These are phyloP conservation scores for Chelidonichthys spinosus DNA, from an alignment of 2,797 vertebrate species.

Conservation along the genomic window DNA sequence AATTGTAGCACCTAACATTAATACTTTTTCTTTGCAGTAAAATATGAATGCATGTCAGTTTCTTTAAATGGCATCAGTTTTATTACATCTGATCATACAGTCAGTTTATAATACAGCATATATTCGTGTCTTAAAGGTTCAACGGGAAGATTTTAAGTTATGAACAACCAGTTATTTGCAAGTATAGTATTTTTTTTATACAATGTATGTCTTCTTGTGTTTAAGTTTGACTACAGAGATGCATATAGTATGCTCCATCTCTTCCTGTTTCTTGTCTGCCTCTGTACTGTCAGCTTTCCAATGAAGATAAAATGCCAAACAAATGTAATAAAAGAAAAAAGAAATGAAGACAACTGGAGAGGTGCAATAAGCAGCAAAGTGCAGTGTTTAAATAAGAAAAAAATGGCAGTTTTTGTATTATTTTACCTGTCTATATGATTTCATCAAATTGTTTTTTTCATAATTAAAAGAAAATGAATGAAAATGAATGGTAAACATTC, in stretches of 20 bases:
- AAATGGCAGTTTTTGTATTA: background rate
- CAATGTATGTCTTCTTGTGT: background rate
- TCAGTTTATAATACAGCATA: background rate
- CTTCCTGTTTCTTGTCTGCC: background rate
- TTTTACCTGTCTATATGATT: background rate
- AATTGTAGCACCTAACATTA: conserved; percentile 6
- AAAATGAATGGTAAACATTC: too few relatives aligned
- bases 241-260: too few relatives aligned
- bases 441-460: background rate
- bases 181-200: background rate
- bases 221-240: background rate
- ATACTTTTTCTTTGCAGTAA: conserved; percentile 19
- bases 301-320: background rate
- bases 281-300: background rate
- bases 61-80: background rate
- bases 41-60: background rate
- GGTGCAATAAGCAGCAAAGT: too few relatives aligned
- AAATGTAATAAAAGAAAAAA: background rate
- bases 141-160: background rate
- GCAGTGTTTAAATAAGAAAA: background rate
- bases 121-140: background rate
- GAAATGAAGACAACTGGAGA: background rate
- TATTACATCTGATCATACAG: background rate
- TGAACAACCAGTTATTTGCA: conserved; percentile 1
- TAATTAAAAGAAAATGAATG: background rate